These are phyloP conservation scores for Thera britannica DNA, from an alignment of 2,888 invertebrate genomes.

Conservation along the genomic window DNA sequence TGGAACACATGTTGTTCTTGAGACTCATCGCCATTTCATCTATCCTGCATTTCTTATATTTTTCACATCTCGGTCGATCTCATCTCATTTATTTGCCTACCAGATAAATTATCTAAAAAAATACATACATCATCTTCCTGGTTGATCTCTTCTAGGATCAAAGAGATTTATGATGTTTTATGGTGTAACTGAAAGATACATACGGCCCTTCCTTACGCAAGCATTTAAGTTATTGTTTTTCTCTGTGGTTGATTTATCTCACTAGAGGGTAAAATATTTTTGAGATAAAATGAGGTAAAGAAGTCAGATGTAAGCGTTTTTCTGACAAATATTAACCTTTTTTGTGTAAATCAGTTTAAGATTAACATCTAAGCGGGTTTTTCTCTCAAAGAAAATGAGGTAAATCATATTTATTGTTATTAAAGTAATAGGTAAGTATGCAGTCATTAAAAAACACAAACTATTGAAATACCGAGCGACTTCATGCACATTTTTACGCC, in stretches of 20 bases:
- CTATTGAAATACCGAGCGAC: too few species aligned
- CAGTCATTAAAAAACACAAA: too few species aligned
- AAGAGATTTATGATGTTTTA: slow-evolving; percentile 67
- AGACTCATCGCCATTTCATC: too few species aligned
- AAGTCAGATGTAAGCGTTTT: neutral
- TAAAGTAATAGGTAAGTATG: too few species aligned
- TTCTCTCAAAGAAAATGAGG: too few species aligned
- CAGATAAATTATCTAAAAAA: slow-evolving; percentile 67
- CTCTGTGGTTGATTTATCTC: slow-evolving; percentile 38
- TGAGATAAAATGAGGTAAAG: neutral
- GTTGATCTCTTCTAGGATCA: slow-evolving; percentile 73
- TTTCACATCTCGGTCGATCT: too few species aligned
- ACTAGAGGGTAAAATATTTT: neutral
- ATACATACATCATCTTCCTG: slow-evolving; percentile 72
- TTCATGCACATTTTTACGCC: too few species aligned
- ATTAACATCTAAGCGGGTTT: too few species aligned
- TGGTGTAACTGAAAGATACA: slow-evolving; percentile 42
- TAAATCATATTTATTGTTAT: too few species aligned
- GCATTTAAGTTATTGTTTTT: slow-evolving; percentile 41
- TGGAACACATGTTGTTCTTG: too few species aligned
- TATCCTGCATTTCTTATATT: too few species aligned
- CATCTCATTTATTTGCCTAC: slow-evolving; percentile 9
- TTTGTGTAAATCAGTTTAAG: too few species aligned
- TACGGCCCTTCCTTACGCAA: slow-evolving; percentile 32
- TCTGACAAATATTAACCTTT: neutral